Conservation (phyloP, 1,140 invertebrate species). For the Drosophila pectinifera region DNA sequence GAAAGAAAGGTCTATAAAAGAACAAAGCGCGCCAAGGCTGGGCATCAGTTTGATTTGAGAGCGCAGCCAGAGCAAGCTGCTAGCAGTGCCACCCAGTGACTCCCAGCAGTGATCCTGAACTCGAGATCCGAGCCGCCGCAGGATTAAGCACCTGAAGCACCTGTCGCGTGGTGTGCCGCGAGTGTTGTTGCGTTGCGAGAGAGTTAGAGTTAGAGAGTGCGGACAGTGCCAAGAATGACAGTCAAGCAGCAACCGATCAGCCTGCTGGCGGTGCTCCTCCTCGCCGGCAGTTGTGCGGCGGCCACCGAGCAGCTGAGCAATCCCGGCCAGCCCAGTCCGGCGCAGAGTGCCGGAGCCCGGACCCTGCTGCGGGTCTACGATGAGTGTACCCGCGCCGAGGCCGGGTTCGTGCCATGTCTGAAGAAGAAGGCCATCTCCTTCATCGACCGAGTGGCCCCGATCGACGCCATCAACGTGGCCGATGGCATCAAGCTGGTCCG, state of each 20-base stretch:
- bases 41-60: slow-evolving; percentile 77
- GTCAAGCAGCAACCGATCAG: slow-evolving; percentile 40
- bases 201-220: slow-evolving; percentile 21
- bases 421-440: slow-evolving; percentile 92
- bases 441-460: slow-evolving; percentile 89
- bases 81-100: slow-evolving; percentile 26
- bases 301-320: slow-evolving; percentile 70
- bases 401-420: slow-evolving; percentile 89
- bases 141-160: slow-evolving; percentile 51
- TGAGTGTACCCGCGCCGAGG: slow-evolving; percentile 87
- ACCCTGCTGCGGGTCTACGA: slow-evolving; percentile 87
- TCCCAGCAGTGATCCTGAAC: slow-evolving; percentile 7
- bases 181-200: slow-evolving; percentile 23
- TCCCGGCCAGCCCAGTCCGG: slow-evolving; percentile 32
- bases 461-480: slow-evolving; percentile 88
- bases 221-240: slow-evolving; percentile 50
- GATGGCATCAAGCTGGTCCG: slow-evolving; percentile 89
- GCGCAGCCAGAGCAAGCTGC: slow-evolving; percentile 63
- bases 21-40: slow-evolving; percentile 74
- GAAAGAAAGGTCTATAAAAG: slow-evolving; percentile 83
- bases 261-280: slow-evolving; percentile 56
- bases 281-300: slow-evolving; percentile 55
- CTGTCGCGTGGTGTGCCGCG: slow-evolving; percentile 50
- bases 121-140: slow-evolving; percentile 23
- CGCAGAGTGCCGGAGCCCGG: slow-evolving; percentile 85